Percentiles rank a stretch among this genome's conserved stretches.
Evolutionary conservation across 2,113 vertebrate species (phyloP).

Genomic region (Pardalotus punctatus): DNA sequence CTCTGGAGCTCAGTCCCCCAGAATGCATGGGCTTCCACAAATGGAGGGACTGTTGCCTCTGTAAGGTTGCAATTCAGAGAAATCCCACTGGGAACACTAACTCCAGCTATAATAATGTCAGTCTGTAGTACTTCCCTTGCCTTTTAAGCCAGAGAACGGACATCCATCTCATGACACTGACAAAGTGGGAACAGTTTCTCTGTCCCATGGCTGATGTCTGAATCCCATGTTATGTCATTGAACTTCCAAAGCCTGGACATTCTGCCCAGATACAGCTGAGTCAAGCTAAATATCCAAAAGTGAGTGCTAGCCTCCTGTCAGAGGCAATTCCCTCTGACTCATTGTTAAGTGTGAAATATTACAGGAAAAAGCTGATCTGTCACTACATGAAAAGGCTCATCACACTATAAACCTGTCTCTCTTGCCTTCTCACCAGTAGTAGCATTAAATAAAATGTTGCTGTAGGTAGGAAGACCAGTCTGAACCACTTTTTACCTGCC

Average conservation of each 20-base stretch:
- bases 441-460: background rate
- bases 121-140: background rate
- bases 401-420: background rate
- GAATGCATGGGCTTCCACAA: background rate
- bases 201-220: background rate
- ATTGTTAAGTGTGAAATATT: background rate
- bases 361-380: background rate
- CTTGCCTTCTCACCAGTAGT: background rate
- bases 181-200: background rate
- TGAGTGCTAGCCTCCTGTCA: background rate
- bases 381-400: background rate
- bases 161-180: background rate
- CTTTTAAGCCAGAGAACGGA: background rate
- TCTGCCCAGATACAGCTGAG: background rate
- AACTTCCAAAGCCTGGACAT: background rate
- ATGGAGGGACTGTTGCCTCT: background rate
- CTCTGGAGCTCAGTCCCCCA: background rate
- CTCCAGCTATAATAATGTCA: background rate
- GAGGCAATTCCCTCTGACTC: background rate
- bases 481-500: background rate
- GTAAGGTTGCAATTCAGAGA: background rate
- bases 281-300: background rate
- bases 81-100: background rate
- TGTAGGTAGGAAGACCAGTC: background rate
- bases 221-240: accelerated